Percentiles rank a stretch among this genome's conserved stretches.
phyloP scores from a whole-genome alignment of 2,113 vertebrate genomes.

The Tragelaphus buxtoni region DNA sequence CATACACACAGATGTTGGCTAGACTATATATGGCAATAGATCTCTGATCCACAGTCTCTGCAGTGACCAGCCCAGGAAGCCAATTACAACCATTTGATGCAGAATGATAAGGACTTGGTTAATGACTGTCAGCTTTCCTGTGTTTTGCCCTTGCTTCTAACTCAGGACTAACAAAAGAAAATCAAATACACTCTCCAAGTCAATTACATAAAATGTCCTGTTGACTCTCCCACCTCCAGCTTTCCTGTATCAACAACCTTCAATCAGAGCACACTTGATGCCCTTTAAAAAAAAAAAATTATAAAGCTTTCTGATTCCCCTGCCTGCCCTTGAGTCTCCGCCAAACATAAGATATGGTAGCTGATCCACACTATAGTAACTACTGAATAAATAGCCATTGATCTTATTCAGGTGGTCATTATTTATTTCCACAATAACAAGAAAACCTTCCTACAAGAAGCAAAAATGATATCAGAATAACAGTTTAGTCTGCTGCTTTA shows the following conservation, averaged over 20 bases:
- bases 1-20: neutral
- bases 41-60: neutral
- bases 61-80: neutral
- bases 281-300: neutral
- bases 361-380: neutral
- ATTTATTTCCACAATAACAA: constrained; percentile 16
- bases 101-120: neutral
- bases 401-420: neutral
- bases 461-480: neutral
- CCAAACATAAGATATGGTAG: neutral
- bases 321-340: neutral
- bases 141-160: neutral
- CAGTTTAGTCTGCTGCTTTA: neutral
- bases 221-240: neutral
- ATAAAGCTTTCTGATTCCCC: neutral
- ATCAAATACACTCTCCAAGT: neutral
- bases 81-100: neutral
- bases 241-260: neutral
- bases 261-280: neutral
- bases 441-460: neutral
- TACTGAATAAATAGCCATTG: neutral
- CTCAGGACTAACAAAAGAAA: neutral
- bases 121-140: neutral
- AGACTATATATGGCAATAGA: neutral
- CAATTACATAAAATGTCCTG: neutral